Percentiles rank a stretch among this genome's conserved stretches.
Conservation (phyloP, 2,113 vertebrate species). For the Talpa occidentalis region DNA sequence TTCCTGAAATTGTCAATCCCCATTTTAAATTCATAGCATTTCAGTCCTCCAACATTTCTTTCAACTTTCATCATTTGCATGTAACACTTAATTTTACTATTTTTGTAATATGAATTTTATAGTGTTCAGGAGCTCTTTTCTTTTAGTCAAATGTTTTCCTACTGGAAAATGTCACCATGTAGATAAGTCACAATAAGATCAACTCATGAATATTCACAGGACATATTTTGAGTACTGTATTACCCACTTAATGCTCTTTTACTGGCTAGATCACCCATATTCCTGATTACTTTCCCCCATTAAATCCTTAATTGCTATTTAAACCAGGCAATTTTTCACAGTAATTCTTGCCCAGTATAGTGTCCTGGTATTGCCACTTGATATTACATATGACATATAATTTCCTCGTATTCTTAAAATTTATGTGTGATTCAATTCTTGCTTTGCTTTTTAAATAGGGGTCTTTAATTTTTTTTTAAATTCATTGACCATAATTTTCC, state of each 20-base stretch:
- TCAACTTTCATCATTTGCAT: conserved; percentile 79
- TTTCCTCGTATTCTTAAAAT: conserved; percentile 61
- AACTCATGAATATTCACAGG: conserved; percentile 87
- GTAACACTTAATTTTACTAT: conserved; percentile 77
- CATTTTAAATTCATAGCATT: conserved; percentile 63
- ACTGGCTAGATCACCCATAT: conserved; percentile 76
- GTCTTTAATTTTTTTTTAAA: conserved; percentile 32
- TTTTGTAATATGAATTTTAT: conserved; percentile 80
- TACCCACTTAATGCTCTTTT: conserved; percentile 73
- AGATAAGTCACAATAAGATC: conserved; percentile 87
- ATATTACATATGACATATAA: conserved; percentile 70
- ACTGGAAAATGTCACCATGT: conserved; percentile 86
- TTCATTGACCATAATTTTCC: conserved; percentile 39
- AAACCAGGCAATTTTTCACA: conserved; percentile 85
- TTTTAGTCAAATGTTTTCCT: conserved; percentile 86
- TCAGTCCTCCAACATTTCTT: conserved; percentile 76
- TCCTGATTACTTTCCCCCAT: conserved; percentile 76
- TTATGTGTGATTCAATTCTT: conserved; percentile 66
- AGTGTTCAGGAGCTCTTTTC: conserved; percentile 80
- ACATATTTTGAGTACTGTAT: conserved; percentile 69
- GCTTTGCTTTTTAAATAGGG: conserved; percentile 56
- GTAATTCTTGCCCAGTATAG: conserved; percentile 80
- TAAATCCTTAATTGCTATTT: conserved; percentile 82
- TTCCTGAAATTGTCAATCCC: conserved; percentile 74
- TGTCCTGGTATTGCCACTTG: conserved; percentile 73